Conservation (phyloP, 2,888 invertebrate species). For the Zhengitettix transpicula region DNA sequence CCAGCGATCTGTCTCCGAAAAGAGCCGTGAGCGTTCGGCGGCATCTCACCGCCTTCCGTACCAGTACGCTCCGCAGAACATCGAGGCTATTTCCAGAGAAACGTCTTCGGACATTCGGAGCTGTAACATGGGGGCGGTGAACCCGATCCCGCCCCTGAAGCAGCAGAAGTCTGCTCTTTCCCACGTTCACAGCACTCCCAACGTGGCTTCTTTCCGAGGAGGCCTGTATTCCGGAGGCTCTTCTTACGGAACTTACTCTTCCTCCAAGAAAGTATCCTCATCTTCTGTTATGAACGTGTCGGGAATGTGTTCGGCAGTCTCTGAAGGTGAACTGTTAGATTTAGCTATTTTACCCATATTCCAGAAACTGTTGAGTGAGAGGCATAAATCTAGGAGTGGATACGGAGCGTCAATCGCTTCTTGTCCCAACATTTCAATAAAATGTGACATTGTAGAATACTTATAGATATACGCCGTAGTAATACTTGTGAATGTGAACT, state of each 20-base stretch:
- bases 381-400: constrained; percentile 50
- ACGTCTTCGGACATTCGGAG: not conserved
- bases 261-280: constrained; percentile 12
- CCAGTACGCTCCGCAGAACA: constrained; percentile 15
- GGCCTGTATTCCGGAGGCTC: not conserved
- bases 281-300: constrained; percentile 21
- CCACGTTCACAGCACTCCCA: constrained; percentile 43
- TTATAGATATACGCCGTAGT: constrained; percentile 37
- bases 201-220: constrained; percentile 31
- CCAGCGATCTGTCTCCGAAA: constrained; percentile 34
- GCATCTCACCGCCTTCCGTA: constrained; percentile 1
- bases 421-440: constrained; percentile 87
- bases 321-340: constrained; percentile 70
- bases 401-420: constrained; percentile 65
- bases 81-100: not conserved
- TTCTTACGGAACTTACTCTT: not conserved
- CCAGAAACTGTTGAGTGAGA: constrained; percentile 73
- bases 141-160: constrained; percentile 20
- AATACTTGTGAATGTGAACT: not conserved
- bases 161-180: constrained; percentile 24
- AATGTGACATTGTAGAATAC: constrained; percentile 90
- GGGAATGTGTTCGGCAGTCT: constrained; percentile 58
- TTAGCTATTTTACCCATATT: constrained; percentile 80
- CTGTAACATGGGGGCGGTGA: not conserved
- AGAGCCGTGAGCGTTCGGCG: constrained; percentile 34